Base-by-base conservation (phyloP, 2,797 vertebrate genomes). In the Gymnopithys bicolor region DNA sequence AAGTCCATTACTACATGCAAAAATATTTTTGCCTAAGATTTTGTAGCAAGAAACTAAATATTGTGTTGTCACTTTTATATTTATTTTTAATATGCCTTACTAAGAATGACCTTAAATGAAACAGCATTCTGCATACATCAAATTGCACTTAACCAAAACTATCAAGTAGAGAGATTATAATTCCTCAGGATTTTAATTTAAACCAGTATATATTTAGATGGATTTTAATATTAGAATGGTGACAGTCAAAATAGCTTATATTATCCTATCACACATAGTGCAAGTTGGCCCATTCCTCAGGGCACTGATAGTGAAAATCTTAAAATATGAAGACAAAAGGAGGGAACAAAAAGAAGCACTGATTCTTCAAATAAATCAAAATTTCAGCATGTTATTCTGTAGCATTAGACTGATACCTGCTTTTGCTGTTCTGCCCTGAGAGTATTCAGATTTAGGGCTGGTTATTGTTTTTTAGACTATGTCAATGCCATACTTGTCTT, bases 81-180 rank as follows among this genome's bases (percentile, higher is more conserved):
- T 98, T 97, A 96, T 97, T 97, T 98, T 98, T 97, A 97, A 97
- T 97, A 97, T 96, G 97, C 98, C 97, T 98, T 98, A 98, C 98
- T 97, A 97, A 97, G 93, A 97, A 97, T 95, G 91, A 98, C 96
- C 97, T 98, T 98, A 98, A 98, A 95, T 94, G 79, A 97, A 97
- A 97, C 95, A 96, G 93, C 74, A 91, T 95, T 95, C 87, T 97
- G 93, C 79, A 80, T 90, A 95, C 80, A 85, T 97, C 84, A 89
- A 97, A 94, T 95, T 97, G 97, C 97, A 98, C 97, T 97, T 98
- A 98, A 97, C 96, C 96, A 97, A 97, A 98, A 96, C 84, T 90
- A 90, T 96, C 66, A 84, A 96, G 90, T 95, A 97, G 96, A 96
- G 78, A 96, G 91, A 95, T 93, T 93, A 89, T 97, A 97, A 97